These are phyloP conservation scores for Chrysochloris asiatica DNA, from an alignment of 2,113 vertebrate species.

Conservation along the genomic window DNA sequence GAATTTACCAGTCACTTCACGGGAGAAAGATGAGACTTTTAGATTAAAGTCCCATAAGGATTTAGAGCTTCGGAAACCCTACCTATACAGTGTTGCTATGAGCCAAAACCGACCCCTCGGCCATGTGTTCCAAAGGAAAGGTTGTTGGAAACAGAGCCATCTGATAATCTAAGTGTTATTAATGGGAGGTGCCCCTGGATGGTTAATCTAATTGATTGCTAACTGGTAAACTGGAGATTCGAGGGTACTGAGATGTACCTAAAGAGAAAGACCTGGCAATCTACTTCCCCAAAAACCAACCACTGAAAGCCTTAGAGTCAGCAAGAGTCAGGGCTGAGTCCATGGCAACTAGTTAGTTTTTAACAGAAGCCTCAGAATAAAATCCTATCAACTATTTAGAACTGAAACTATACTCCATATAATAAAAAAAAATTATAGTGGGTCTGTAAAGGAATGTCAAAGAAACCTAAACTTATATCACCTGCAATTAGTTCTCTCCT, in stretches of 20 bases:
- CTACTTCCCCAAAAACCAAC: not conserved
- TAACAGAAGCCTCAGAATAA: not conserved
- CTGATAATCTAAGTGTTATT: not conserved
- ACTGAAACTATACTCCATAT: not conserved
- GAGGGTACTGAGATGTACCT: not conserved
- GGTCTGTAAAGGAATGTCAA: not conserved
- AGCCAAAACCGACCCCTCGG: too few species aligned
- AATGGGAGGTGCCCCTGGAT: not conserved
- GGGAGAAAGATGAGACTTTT: too few species aligned
- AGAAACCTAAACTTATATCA: not conserved
- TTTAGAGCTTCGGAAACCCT: too few species aligned
- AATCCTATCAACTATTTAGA: not conserved
- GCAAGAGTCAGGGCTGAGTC: not conserved
- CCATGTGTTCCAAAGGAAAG: too few species aligned
- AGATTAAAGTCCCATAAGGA: too few species aligned
- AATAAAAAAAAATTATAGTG: too few species aligned
- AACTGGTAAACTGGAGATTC: not conserved
- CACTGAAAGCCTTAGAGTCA: not conserved
- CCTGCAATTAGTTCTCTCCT: not conserved
- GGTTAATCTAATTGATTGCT: not conserved
- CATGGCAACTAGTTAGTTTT: not conserved
- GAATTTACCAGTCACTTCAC: too few species aligned
- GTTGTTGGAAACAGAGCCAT: not conserved
- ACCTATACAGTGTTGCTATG: too few species aligned
- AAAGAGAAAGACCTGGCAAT: not conserved